Evolutionary conservation across 2,113 vertebrate genomes (phyloP).

Genomic region (Thermophis baileyi): DNA sequence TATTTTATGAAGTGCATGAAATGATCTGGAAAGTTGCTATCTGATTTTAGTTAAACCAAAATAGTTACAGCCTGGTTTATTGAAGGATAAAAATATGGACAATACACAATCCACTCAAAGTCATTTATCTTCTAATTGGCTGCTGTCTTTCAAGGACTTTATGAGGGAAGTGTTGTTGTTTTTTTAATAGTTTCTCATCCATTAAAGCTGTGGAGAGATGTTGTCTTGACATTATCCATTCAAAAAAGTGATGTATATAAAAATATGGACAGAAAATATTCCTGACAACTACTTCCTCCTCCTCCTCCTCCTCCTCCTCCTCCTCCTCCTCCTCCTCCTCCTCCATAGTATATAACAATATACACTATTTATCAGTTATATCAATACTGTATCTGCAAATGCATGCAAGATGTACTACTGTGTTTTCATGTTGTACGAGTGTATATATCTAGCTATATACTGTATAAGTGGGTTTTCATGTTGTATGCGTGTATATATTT

Average conservation of each 20-base stretch:
- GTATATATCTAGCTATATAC: too few species aligned
- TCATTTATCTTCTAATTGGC: neutral
- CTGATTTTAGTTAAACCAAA: neutral
- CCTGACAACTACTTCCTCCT: neutral
- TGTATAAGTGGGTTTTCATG: neutral
- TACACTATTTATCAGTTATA: neutral
- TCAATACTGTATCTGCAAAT: neutral
- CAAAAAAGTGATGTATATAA: neutral
- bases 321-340: too few species aligned
- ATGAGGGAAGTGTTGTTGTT: neutral
- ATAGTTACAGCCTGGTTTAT: neutral
- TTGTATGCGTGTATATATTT: neutral
- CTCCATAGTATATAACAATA: neutral
- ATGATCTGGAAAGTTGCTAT: neutral
- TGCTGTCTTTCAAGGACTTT: neutral
- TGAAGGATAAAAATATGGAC: neutral
- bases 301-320: too few species aligned
- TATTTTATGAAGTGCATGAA: neutral
- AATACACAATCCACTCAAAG: neutral
- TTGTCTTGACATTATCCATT: neutral
- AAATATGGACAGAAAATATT: neutral
- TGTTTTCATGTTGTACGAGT: neutral
- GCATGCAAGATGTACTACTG: neutral
- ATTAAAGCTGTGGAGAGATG: neutral
- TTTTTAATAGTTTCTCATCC: neutral